Conservation (phyloP, 2,797 vertebrate species). For the Echeneis naucrates region DNA sequence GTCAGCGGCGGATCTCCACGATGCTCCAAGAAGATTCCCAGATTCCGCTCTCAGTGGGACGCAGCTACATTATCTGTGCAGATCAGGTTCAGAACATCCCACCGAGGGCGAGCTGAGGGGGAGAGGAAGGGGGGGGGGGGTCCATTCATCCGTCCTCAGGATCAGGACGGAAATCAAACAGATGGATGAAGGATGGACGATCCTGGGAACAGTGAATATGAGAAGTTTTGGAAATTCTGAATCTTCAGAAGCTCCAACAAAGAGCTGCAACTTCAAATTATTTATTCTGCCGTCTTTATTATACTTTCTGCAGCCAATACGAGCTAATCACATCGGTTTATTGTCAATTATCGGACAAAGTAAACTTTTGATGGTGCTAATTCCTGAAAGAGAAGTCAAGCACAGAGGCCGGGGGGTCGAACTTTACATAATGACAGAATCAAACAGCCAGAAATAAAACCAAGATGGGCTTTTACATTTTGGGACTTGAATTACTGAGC, state of each 20-base stretch:
- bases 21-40: constrained; percentile 9
- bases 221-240: not conserved
- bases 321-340: constrained; percentile 22
- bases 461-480: constrained; percentile 31
- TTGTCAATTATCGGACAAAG: constrained; percentile 22
- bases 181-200: constrained; percentile 33
- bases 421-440: constrained; percentile 24
- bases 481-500: constrained; percentile 53
- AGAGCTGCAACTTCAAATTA: not conserved
- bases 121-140: constrained; percentile 6
- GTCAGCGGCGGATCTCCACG: constrained; percentile 1
- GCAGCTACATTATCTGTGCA: constrained; percentile 53
- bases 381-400: not conserved
- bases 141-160: constrained; percentile 51
- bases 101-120: constrained; percentile 57
- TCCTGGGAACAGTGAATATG: not conserved
- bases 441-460: constrained; percentile 57
- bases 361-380: constrained; percentile 14
- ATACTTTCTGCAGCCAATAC: not conserved
- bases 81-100: constrained; percentile 73
- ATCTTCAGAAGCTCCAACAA: not conserved
- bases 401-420: not conserved
- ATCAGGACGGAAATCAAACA: constrained; percentile 41
- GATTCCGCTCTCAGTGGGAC: constrained; percentile 54
- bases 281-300: constrained; percentile 8